Percentiles rank a stretch among this genome's conserved stretches.
Evolutionary conservation across 1,140 invertebrate species (phyloP).

Genomic region (Cotesia glomerata): DNA sequence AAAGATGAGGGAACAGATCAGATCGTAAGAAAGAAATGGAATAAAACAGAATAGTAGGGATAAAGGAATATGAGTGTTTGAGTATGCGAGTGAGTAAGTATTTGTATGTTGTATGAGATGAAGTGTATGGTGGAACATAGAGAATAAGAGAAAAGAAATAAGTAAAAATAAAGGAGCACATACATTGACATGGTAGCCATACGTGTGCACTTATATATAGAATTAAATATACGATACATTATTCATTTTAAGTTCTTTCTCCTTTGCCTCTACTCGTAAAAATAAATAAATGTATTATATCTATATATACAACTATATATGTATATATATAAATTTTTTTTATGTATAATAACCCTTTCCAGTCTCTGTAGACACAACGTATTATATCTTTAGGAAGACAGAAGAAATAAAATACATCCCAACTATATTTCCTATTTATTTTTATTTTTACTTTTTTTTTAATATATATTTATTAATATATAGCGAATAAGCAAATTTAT

Average conservation of each 20-base stretch:
- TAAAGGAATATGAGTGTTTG: conserved; percentile 14
- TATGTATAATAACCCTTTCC: conserved; percentile 14
- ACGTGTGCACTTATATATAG: conserved; percentile 52
- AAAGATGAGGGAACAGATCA: not conserved
- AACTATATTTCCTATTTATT: not conserved
- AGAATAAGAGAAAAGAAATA: conserved; percentile 29
- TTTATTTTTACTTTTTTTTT: not conserved
- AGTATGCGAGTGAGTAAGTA: no score
- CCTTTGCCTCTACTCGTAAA: conserved; percentile 44
- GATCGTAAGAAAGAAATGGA: not conserved
- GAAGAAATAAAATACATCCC: not conserved
- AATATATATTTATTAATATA: not conserved
- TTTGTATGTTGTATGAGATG: no score
- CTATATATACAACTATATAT: conserved; percentile 19
- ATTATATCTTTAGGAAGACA: conserved; percentile 25
- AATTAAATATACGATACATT: conserved; percentile 66
- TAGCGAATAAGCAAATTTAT: not conserved
- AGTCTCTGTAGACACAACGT: conserved; percentile 24
- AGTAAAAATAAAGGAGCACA: conserved; percentile 25
- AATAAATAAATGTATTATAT: conserved; percentile 12
- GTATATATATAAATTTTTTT: conserved; percentile 10
- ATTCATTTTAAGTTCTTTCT: conserved; percentile 64
- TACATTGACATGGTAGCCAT: conserved; percentile 22
- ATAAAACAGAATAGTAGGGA: conserved; percentile 20
- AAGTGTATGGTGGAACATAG: conserved; percentile 10